Conservation (phyloP, 2,888 invertebrate species). For the Scaptomyza polygonia region DNA sequence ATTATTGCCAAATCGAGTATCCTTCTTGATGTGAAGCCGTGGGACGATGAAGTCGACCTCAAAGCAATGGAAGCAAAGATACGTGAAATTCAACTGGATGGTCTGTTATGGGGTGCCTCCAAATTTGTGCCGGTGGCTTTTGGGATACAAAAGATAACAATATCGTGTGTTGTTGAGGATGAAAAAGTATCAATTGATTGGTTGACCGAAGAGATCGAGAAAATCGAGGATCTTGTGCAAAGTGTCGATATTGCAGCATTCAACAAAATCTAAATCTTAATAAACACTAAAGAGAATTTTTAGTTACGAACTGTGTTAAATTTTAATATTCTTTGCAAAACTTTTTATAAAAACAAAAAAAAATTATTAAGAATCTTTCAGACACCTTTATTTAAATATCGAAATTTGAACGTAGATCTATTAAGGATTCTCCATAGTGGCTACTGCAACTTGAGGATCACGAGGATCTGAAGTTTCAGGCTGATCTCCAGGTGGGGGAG, state of each 20-base stretch:
- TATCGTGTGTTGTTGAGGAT: slow-evolving; percentile 96
- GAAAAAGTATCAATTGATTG: slow-evolving; percentile 96
- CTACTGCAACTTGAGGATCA: slow-evolving; percentile 85
- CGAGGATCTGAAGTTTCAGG: slow-evolving; percentile 73
- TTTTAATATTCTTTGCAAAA: background rate
- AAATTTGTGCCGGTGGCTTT: slow-evolving; percentile 96
- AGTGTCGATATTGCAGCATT: slow-evolving; percentile 98
- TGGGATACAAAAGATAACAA: slow-evolving; percentile 96
- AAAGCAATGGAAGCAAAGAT: slow-evolving; percentile 92
- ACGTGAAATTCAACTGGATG: slow-evolving; percentile 91
- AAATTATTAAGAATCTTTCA: slow-evolving; percentile 4
- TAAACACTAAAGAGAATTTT: slow-evolving; percentile 4
- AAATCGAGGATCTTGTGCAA: slow-evolving; percentile 93
- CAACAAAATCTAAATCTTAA: slow-evolving; percentile 91
- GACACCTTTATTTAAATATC: slow-evolving; percentile 40
- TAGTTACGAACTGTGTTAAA: slow-evolving; percentile 1
- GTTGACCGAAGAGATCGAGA: slow-evolving; percentile 94
- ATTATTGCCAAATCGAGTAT: slow-evolving; percentile 97
- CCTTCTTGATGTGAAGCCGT: slow-evolving; percentile 96
- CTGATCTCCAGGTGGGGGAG: slow-evolving; percentile 81
- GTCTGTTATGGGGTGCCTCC: slow-evolving; percentile 96
- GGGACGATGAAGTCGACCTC: slow-evolving; percentile 97
- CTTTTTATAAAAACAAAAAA: background rate
- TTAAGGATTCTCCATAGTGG: slow-evolving; percentile 79
- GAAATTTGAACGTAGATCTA: slow-evolving; percentile 10